Base-by-base conservation (phyloP, 2,888 invertebrate species). In the Acheta domesticus region DNA sequence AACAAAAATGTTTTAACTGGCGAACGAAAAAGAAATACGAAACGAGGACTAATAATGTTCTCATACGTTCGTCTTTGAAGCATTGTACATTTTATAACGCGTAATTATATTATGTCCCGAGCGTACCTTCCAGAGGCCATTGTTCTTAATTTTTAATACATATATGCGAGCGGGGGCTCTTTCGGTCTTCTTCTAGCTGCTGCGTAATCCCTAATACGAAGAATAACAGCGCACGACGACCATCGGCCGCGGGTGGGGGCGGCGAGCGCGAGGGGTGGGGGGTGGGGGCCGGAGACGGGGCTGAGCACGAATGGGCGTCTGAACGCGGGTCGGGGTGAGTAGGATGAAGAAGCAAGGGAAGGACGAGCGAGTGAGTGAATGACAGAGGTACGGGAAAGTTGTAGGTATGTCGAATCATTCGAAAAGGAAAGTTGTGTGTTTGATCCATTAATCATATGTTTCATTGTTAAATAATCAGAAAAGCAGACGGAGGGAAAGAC, bases 31-130 rank as follows among this genome's bases (percentile, higher is more conserved):
- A n/a, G 62, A 62, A 62, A 62, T 62, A 62, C 16, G 62, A 62
- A 62, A 19, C 16, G n/a, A 14, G 62, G 62, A n/a, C n/a, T 62
- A 62, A 62, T 62, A 62, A 62, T 62, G n/a, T 62, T 62, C 62
- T 62, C 62, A 62, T 62, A 62, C 62, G n/a, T n/a, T 62, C 62
- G 62, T 62, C 62, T 62, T 62, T 62, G 62, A 62, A 62, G 62
- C 62, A 62, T 19, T 62, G 62, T 62, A 62, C 62, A n/a, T 62
- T 62, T 62, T 62, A 62, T 62, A 62, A 62, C 62, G 62, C n/a
- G 62, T 62, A 62, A 62, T 62, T 62, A 62, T 62, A 62, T 62
- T 62, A 62, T 62, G n/a, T 62, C 62, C n/a, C 62, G 62, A 8
- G 62, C 62, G 62, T 62, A 62, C 62, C 62, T 62, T 14, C 16